Conservation (phyloP, 2,113 vertebrate genomes). For the Nestor notabilis region DNA sequence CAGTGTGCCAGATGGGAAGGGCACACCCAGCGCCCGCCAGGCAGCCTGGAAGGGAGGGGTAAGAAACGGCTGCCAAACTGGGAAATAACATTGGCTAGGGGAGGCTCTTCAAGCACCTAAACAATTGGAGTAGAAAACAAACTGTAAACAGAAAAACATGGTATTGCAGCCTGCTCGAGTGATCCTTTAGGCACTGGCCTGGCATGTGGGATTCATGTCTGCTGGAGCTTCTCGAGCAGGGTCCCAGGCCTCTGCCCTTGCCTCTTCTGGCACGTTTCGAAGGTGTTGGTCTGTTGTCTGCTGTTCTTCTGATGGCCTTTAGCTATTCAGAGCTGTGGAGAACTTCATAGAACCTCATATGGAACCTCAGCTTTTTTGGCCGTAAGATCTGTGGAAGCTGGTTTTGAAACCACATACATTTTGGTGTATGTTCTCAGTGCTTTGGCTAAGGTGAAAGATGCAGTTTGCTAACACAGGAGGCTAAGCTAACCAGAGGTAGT, state of each 20-base stretch:
- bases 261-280: background rate
- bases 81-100: background rate
- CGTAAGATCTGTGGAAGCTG: background rate
- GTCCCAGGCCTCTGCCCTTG: background rate
- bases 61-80: background rate
- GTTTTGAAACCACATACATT: background rate
- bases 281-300: background rate
- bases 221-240: background rate
- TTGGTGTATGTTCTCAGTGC: background rate
- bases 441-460: background rate
- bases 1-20: background rate
- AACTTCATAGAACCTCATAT: background rate
- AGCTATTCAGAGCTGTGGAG: background rate
- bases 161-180: fast-evolving
- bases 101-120: background rate
- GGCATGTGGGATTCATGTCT: fast-evolving
- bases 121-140: background rate
- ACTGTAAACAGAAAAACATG: background rate
- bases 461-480: background rate
- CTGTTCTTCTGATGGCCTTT: background rate
- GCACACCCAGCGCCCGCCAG: background rate
- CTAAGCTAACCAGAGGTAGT: background rate
- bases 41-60: slow-evolving; percentile 3
- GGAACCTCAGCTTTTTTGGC: background rate
- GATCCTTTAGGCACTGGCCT: background rate